These are phyloP conservation scores for Pelagia noctiluca DNA, from an alignment of 30 jellyfish, hydroid and myxozoan species.

Conservation along the genomic window DNA sequence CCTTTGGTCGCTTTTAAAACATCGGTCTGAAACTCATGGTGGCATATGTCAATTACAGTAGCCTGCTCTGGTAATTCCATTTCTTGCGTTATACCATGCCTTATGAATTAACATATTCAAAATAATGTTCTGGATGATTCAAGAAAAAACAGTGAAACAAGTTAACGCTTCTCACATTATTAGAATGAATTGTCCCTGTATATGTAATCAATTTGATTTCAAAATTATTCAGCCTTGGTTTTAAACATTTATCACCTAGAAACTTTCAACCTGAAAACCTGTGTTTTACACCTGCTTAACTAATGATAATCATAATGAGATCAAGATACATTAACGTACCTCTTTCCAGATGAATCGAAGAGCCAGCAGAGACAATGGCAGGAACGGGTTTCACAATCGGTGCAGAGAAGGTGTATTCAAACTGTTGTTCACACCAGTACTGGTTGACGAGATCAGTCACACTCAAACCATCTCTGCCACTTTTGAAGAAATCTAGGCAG, in stretches of 20 bases:
- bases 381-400: slow-evolving; percentile 40
- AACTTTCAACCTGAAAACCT: neutral
- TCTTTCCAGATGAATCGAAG: slow-evolving; percentile 53
- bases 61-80: too few relatives aligned
- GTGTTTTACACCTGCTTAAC: neutral
- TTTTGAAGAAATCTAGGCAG: slow-evolving; percentile 30
- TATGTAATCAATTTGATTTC: neutral
- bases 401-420: slow-evolving; percentile 29
- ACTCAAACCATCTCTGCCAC: slow-evolving; percentile 42
- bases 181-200: too few relatives aligned
- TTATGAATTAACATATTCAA: too few relatives aligned
- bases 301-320: neutral
- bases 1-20: too few relatives aligned
- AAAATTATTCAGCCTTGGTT: neutral
- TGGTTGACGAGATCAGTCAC: slow-evolving; percentile 63
- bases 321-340: too few relatives aligned
- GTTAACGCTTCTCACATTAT: too few relatives aligned
- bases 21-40: too few relatives aligned
- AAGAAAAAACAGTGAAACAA: too few relatives aligned
- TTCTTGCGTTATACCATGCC: too few relatives aligned
- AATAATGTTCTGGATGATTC: too few relatives aligned
- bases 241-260: neutral
- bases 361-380: slow-evolving; percentile 34
- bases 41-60: too few relatives aligned
- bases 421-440: slow-evolving; percentile 77